Conservation (phyloP, 2,797 vertebrate species). For the Coendou prehensilis region DNA sequence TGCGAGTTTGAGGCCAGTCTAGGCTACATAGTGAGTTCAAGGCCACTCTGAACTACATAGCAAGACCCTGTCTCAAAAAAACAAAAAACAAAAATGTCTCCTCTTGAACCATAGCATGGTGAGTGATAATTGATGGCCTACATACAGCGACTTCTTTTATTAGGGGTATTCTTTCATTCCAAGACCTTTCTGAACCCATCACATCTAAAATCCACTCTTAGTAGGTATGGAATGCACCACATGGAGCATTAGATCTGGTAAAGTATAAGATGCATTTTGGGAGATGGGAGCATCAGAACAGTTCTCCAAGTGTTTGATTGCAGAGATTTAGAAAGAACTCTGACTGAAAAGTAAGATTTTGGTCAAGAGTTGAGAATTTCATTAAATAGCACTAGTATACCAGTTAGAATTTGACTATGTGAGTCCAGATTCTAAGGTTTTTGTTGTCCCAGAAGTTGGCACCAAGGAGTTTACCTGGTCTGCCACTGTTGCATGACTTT, state of each 20-base stretch:
- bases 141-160: conserved; percentile 43
- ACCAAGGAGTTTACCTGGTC: not conserved
- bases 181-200: not conserved
- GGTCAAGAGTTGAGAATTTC: conserved; percentile 34
- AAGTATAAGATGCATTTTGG: conserved; percentile 4
- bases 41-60: not conserved
- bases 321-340: conserved; percentile 51
- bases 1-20: not conserved
- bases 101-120: not conserved
- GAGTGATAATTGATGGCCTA: conserved; percentile 14
- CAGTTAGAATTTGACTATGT: not conserved
- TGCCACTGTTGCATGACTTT: not conserved
- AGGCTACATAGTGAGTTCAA: not conserved
- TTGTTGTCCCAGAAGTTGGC: not conserved
- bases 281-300: not conserved
- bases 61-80: not conserved
- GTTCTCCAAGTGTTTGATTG: not conserved
- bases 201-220: not conserved
- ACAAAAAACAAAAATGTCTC: not conserved
- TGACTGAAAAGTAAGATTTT: conserved; percentile 43
- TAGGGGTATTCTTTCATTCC: conserved; percentile 38
- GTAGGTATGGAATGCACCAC: not conserved
- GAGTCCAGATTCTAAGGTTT: not conserved
- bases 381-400: conserved; percentile 31
- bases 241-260: conserved; percentile 9